These are phyloP conservation scores for Cataglyphis hispanica DNA, from an alignment of 1,140 invertebrate species.

Conservation along the genomic window DNA sequence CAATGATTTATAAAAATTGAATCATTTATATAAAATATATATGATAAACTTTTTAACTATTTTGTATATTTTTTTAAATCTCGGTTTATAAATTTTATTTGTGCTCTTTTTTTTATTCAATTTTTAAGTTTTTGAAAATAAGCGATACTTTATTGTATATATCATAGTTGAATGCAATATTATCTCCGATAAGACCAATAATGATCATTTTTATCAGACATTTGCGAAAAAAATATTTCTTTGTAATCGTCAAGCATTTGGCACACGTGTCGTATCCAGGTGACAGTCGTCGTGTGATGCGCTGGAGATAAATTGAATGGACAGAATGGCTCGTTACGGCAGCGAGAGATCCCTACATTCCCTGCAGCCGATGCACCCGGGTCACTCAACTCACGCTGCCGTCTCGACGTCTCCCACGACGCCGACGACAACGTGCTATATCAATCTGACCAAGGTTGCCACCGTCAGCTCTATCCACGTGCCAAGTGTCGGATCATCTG, in stretches of 20 bases:
- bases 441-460: constrained; percentile 54
- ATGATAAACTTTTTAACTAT: neutral
- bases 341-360: constrained; percentile 71
- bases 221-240: neutral
- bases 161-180: neutral
- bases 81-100: neutral
- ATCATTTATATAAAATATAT: neutral
- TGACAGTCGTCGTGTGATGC: neutral
- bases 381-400: constrained; percentile 30
- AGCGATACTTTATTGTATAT: constrained; percentile 11
- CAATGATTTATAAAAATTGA: neutral
- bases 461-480: constrained; percentile 35
- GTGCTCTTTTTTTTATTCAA: neutral
- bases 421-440: constrained; percentile 43
- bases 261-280: neutral
- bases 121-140: neutral
- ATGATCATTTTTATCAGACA: neutral
- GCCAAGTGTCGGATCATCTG: constrained; percentile 18
- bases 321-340: constrained; percentile 76
- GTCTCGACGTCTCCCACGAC: constrained; percentile 48
- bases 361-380: constrained; percentile 64
- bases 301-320: constrained; percentile 65
- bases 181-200: constrained; percentile 2
- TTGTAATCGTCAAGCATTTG: neutral
- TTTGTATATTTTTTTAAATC: neutral